phyloP scores from a whole-genome alignment of 2,888 invertebrate species.

The Andrena praecox region DNA sequence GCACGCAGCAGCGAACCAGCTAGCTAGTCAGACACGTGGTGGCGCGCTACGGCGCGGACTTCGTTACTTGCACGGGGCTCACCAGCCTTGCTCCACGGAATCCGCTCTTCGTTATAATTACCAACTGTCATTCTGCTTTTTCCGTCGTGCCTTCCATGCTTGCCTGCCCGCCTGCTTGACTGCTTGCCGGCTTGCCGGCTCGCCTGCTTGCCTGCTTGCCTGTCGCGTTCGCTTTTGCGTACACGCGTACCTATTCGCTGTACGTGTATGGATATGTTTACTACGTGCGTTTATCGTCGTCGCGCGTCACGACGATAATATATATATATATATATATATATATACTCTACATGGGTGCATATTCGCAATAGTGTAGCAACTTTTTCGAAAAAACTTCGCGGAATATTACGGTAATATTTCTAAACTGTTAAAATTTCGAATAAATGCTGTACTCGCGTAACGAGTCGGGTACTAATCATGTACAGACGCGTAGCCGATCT shows the following conservation, averaged over 20 bases:
- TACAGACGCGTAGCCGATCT: not conserved
- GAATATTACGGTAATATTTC: not conserved
- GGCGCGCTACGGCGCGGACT: slow-evolving; percentile 73
- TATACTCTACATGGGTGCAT: not conserved
- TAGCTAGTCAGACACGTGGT: slow-evolving; percentile 74
- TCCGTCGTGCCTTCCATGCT: slow-evolving; percentile 57
- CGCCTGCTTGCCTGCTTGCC: slow-evolving; percentile 1
- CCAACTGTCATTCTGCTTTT: slow-evolving; percentile 76
- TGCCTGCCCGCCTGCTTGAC: slow-evolving; percentile 18
- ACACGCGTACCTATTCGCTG: slow-evolving; percentile 25
- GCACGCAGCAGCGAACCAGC: slow-evolving; percentile 54
- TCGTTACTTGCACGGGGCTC: slow-evolving; percentile 74
- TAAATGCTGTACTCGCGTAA: no score
- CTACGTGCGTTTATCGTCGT: slow-evolving; percentile 11
- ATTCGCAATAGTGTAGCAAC: not conserved
- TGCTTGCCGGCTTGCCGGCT: not conserved
- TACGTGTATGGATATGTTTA: slow-evolving; percentile 43
- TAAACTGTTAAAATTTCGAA: not conserved
- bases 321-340: not conserved
- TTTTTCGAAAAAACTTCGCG: not conserved
- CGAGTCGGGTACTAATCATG: no score
- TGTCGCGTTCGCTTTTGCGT: slow-evolving; percentile 29
- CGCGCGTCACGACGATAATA: not conserved
- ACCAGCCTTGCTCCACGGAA: slow-evolving; percentile 70
- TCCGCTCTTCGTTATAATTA: slow-evolving; percentile 60